phyloP scores from a whole-genome alignment of 2,797 vertebrate genomes.

The Novumbra hubbsi region DNA sequence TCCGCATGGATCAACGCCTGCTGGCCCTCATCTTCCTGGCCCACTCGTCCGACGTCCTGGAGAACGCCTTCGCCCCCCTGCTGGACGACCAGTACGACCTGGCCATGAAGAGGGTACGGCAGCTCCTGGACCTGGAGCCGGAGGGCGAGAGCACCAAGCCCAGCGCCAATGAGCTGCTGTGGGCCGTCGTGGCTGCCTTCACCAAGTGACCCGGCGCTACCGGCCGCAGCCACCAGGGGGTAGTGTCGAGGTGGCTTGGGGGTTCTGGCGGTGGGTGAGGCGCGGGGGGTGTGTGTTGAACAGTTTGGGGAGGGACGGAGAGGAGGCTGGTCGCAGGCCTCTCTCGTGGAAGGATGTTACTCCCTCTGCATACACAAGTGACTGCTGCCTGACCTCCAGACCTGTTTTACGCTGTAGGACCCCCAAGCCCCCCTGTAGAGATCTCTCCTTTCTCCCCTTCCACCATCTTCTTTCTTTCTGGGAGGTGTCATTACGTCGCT shows the following conservation, averaged over 20 bases:
- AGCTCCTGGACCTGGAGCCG: constrained; percentile 91
- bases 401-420: not conserved
- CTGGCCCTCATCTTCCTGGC: constrained; percentile 93
- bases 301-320: not conserved
- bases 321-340: constrained; percentile 12
- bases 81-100: constrained; percentile 94
- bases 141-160: constrained; percentile 91
- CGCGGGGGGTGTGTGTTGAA: not conserved
- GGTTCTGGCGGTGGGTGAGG: not conserved
- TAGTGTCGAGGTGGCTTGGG: not conserved
- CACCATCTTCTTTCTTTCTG: constrained; percentile 11
- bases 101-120: constrained; percentile 93
- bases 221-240: constrained; percentile 7
- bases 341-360: too few relatives aligned
- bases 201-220: constrained; percentile 82
- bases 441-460: constrained; percentile 18
- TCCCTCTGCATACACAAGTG: constrained; percentile 26
- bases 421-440: constrained; percentile 34
- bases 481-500: constrained; percentile 36
- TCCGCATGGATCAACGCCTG: constrained; percentile 94
- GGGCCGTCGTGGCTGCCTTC: constrained; percentile 94
- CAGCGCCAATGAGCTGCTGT: constrained; percentile 87
- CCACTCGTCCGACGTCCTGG: constrained; percentile 92
- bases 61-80: constrained; percentile 93
- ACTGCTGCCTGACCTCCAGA: constrained; percentile 23